Evolutionary conservation across 1,140 invertebrate genomes (phyloP).

Genomic region (Drosophila kepulauana): DNA sequence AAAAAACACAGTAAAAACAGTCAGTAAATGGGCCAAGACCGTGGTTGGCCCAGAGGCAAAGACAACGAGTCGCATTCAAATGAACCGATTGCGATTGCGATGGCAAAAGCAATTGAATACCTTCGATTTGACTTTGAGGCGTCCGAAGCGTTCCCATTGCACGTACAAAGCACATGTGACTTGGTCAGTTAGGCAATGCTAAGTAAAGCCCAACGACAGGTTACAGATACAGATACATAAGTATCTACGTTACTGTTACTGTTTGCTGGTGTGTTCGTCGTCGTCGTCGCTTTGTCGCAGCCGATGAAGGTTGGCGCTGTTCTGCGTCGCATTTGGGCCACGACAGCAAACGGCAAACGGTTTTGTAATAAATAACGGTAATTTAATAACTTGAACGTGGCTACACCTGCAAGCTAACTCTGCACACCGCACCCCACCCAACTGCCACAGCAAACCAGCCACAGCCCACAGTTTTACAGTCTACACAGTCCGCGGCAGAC

Average conservation of each 20-base stretch:
- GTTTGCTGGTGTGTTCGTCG: conserved; percentile 23
- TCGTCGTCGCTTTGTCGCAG: conserved; percentile 14
- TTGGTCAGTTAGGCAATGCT: conserved; percentile 50
- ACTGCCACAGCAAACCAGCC: conserved; percentile 37
- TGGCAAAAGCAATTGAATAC: conserved; percentile 43
- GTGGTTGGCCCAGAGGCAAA: background rate
- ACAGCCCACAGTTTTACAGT: conserved; percentile 6
- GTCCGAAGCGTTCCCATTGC: conserved; percentile 39
- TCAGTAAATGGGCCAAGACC: conserved; percentile 67
- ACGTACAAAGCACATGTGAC: conserved; percentile 15
- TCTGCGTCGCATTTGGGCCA: conserved; percentile 73
- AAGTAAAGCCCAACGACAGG: background rate
- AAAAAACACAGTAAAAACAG: conserved; percentile 7
- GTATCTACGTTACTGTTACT: conserved; percentile 35
- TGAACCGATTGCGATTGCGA: conserved; percentile 42
- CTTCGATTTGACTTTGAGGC: conserved; percentile 38
- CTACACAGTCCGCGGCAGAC: conserved; percentile 35
- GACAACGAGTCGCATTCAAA: conserved; percentile 61
- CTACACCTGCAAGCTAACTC: conserved; percentile 62
- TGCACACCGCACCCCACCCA: conserved; percentile 22
- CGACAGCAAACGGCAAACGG: conserved; percentile 61
- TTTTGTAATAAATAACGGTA: conserved; percentile 82
- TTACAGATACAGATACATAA: conserved; percentile 24
- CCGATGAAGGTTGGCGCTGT: conserved; percentile 57
- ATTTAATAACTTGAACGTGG: conserved; percentile 75